phyloP scores from a whole-genome alignment of 2,797 vertebrate genomes.

The Phyllotis vaccarum region DNA sequence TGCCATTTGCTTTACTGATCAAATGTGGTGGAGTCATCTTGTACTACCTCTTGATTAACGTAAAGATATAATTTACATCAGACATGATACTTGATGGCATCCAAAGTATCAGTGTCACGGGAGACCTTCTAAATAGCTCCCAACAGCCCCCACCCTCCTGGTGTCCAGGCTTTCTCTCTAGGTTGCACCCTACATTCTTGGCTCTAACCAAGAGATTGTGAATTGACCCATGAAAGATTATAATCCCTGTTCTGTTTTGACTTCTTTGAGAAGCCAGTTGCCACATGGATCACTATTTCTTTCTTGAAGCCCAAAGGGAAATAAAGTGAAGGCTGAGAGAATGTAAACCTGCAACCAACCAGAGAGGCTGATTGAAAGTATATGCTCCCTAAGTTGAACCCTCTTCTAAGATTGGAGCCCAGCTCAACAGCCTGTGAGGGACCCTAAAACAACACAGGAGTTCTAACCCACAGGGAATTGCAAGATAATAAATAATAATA shows the following conservation, averaged over 20 bases:
- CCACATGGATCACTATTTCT: background rate
- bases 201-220: background rate
- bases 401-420: background rate
- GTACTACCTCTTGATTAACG: conserved; percentile 26
- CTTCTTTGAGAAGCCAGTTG: background rate
- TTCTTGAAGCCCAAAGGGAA: background rate
- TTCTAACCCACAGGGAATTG: background rate
- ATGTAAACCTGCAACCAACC: background rate
- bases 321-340: background rate
- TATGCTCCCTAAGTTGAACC: background rate
- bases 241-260: background rate
- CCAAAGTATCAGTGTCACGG: background rate
- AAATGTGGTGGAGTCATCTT: background rate
- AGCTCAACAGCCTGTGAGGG: background rate
- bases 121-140: background rate
- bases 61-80: conserved; percentile 36
- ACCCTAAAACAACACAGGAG: background rate
- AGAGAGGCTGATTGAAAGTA: background rate
- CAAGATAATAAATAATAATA: background rate
- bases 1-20: background rate
- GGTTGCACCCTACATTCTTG: background rate
- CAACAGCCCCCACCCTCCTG: background rate
- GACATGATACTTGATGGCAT: background rate
- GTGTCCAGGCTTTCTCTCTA: background rate
- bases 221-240: background rate